These are phyloP conservation scores for Drosophila mimetica DNA, from an alignment of 2,888 invertebrate species.

Conservation along the genomic window DNA sequence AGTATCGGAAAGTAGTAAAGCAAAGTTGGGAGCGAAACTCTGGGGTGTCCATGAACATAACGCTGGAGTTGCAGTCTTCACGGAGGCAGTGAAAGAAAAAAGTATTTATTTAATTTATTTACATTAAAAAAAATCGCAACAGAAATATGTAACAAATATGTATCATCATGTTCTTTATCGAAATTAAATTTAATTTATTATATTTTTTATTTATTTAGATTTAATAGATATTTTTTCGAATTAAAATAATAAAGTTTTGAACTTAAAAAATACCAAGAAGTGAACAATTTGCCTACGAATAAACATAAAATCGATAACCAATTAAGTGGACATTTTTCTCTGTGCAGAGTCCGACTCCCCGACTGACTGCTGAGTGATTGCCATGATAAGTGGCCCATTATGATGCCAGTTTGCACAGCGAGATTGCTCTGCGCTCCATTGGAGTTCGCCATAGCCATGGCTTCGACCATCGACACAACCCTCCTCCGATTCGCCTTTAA, in stretches of 20 bases:
- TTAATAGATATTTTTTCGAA: too few species aligned
- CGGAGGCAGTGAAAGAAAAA: conserved; percentile 1
- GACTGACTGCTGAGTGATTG: conserved; percentile 72
- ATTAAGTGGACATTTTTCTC: background rate
- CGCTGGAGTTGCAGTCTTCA: conserved; percentile 29
- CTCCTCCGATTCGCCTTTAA: conserved; percentile 58
- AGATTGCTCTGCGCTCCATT: conserved; percentile 76
- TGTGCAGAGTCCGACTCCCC: conserved; percentile 25
- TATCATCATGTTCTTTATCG: too few species aligned
- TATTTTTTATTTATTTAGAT: too few species aligned
- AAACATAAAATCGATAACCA: background rate
- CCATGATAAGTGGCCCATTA: conserved; percentile 81
- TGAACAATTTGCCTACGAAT: background rate
- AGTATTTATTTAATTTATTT: too few species aligned
- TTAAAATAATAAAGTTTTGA: too few species aligned
- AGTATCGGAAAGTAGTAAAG: conserved; percentile 78
- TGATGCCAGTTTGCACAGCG: conserved; percentile 79
- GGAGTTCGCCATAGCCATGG: conserved; percentile 44
- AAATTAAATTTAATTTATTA: background rate
- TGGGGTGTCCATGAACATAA: conserved; percentile 45
- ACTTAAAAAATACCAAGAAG: too few species aligned
- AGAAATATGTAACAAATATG: too few species aligned
- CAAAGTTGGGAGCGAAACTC: conserved; percentile 52
- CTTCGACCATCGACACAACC: conserved; percentile 8
- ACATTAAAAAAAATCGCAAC: too few species aligned